phyloP scores from a whole-genome alignment of 2,113 vertebrate species.

The Lucifuga dentata region DNA sequence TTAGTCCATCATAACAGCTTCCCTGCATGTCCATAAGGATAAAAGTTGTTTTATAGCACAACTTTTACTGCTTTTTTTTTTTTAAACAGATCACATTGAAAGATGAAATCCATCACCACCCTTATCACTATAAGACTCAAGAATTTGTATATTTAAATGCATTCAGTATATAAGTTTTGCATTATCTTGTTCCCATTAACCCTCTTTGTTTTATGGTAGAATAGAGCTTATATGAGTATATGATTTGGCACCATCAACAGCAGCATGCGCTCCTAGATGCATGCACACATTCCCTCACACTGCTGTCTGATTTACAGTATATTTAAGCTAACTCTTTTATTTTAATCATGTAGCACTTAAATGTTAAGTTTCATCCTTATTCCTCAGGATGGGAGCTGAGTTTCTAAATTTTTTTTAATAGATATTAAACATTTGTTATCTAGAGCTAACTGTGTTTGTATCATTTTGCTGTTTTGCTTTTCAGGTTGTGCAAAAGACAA shows the following conservation, averaged over 20 bases:
- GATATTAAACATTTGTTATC: no score
- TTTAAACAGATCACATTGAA: background rate
- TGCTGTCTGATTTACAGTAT: background rate
- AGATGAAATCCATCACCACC: slow-evolving; percentile 35
- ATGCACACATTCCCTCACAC: slow-evolving; percentile 43
- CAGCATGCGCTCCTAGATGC: slow-evolving; percentile 62
- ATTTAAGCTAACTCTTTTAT: background rate
- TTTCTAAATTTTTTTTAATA: no score
- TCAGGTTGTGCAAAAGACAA: slow-evolving; percentile 1
- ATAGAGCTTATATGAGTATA: slow-evolving; percentile 20
- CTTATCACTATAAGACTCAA: slow-evolving; percentile 29
- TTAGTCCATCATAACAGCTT: slow-evolving; percentile 36
- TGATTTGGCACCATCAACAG: slow-evolving; percentile 24
- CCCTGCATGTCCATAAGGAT: slow-evolving; percentile 60
- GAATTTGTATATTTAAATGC: slow-evolving; percentile 1
- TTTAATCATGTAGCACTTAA: background rate
- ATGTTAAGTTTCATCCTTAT: background rate
- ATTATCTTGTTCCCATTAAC: slow-evolving; percentile 34
- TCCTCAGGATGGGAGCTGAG: no score
- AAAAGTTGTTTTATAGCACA: slow-evolving; percentile 49
- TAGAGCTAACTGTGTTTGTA: background rate
- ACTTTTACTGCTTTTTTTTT: slow-evolving; percentile 50
- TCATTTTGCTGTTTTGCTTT: slow-evolving; percentile 1
- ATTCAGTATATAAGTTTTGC: slow-evolving; percentile 20
- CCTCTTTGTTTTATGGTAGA: slow-evolving; percentile 13